These are phyloP conservation scores for Gambusia affinis DNA, from an alignment of 2,113 vertebrate genomes.

Conservation along the genomic window DNA sequence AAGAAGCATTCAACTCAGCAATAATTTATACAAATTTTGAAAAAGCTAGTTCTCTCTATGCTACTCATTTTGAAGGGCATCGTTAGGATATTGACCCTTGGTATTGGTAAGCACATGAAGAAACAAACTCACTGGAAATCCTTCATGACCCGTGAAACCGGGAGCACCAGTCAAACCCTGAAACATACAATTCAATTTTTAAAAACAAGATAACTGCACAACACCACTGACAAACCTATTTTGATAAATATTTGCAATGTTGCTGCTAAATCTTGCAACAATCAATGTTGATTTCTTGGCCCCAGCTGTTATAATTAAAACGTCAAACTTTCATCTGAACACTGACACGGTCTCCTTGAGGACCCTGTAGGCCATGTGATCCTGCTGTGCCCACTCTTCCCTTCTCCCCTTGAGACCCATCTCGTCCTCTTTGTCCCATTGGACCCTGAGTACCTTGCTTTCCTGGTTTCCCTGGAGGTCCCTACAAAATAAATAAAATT, in stretches of 20 bases:
- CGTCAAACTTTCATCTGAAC: background rate
- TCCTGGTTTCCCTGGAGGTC: constrained; percentile 53
- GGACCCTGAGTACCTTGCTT: constrained; percentile 27
- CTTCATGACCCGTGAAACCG: constrained; percentile 85
- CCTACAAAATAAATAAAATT: constrained; percentile 29
- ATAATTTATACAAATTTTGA: background rate
- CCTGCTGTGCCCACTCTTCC: constrained; percentile 82
- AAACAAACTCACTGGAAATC: constrained; percentile 81
- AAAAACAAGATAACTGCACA: background rate
- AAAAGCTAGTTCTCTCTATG: background rate
- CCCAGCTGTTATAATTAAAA: background rate
- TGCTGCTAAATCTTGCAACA: background rate
- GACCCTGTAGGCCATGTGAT: constrained; percentile 77
- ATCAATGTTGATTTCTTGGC: background rate
- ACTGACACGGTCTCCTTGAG: constrained; percentile 82
- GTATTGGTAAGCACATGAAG: background rate
- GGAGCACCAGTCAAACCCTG: constrained; percentile 85
- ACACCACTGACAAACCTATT: background rate
- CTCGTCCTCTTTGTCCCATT: constrained; percentile 34
- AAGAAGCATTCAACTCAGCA: background rate
- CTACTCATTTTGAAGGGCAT: too few relatives aligned
- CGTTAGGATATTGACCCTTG: background rate
- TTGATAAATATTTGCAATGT: background rate
- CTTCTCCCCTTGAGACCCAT: constrained; percentile 81
- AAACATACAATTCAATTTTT: constrained; percentile 19